Evolutionary conservation across 2,797 vertebrate genomes (phyloP).

Genomic region (Hippoglossus hippoglossus): DNA sequence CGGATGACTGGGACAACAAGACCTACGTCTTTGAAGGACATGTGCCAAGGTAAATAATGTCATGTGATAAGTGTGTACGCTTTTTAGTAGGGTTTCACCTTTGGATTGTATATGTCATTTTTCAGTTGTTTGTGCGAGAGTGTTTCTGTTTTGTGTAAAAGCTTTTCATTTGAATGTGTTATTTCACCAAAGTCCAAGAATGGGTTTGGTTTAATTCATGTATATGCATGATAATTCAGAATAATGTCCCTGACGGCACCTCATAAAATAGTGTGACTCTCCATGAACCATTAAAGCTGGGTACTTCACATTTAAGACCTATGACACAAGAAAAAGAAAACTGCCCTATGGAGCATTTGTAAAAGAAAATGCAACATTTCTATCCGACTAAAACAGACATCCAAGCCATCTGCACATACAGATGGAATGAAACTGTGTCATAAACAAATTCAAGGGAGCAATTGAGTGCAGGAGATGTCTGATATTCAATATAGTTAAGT

Average conservation of each 20-base stretch:
- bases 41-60: constrained; percentile 84
- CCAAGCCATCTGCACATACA: not conserved
- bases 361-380: not conserved
- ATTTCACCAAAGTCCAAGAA: too few species aligned
- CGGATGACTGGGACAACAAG: constrained; percentile 95
- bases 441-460: not conserved
- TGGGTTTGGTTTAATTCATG: too few species aligned
- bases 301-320: not conserved
- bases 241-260: too few species aligned
- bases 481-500: too few species aligned
- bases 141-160: too few species aligned
- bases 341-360: not conserved
- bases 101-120: too few species aligned
- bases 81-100: not conserved
- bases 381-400: too few species aligned
- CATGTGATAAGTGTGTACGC: not conserved
- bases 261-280: too few species aligned
- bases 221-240: too few species aligned
- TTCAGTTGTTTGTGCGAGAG: too few species aligned
- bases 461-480: too few species aligned
- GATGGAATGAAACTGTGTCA: not conserved
- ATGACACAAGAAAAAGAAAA: not conserved
- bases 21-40: constrained; percentile 91
- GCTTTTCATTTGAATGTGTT: too few species aligned
- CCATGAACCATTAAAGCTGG: not conserved